Conservation (phyloP, 2,888 invertebrate genomes). For the Caenorhabditis drosophilae region DNA sequence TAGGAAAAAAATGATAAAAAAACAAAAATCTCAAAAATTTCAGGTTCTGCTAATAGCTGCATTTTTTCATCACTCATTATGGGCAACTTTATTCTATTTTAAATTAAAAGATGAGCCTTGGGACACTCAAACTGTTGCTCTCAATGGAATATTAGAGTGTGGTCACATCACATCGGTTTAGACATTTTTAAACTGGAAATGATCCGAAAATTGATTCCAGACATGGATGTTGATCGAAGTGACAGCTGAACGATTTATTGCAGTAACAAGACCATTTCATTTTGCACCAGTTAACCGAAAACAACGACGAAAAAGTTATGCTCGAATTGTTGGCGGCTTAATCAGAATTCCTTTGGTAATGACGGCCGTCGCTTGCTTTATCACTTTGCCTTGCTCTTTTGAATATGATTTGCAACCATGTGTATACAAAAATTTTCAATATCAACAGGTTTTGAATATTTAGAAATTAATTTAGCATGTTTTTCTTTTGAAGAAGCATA, state of each 20-base stretch:
- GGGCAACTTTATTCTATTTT: constrained; percentile 46
- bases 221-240: constrained; percentile 62
- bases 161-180: constrained; percentile 57
- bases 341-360: constrained; percentile 51
- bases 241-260: constrained; percentile 55
- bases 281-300: constrained; percentile 31
- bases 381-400: constrained; percentile 54
- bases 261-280: constrained; percentile 55
- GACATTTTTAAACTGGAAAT: too few species aligned
- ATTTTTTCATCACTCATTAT: constrained; percentile 51
- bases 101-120: constrained; percentile 33
- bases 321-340: constrained; percentile 41
- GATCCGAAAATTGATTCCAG: too few species aligned
- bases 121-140: constrained; percentile 38
- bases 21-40: not conserved
- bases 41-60: constrained; percentile 50
- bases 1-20: not conserved
- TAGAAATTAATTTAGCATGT: not conserved
- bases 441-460: constrained; percentile 17
- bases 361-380: constrained; percentile 47
- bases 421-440: constrained; percentile 16
- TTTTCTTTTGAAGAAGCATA: constrained; percentile 29
- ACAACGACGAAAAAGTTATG: constrained; percentile 37
- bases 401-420: constrained; percentile 50
- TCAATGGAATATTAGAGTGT: constrained; percentile 52